A percentile compares a stretch with the other conserved stretches of the same genome.
Conservation (phyloP, 2,113 vertebrate genomes). For the Sphyrna mokarran region DNA sequence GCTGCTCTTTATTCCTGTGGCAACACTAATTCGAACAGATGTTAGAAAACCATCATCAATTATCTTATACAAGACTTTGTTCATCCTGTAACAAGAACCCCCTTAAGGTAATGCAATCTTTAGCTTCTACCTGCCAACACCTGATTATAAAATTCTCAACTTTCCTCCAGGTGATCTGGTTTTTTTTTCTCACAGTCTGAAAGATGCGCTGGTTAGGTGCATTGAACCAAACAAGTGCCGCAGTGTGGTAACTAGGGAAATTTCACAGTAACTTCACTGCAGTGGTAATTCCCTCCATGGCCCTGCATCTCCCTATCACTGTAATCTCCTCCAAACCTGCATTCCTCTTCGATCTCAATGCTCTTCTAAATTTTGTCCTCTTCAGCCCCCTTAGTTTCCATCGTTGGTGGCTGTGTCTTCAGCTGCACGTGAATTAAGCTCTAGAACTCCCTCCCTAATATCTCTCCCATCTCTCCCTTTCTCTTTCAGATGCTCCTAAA, state of each 20-base stretch:
- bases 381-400: not conserved
- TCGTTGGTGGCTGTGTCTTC: not conserved
- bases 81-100: not conserved
- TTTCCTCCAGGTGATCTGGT: no score
- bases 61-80: not conserved
- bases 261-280: no score
- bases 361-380: not conserved
- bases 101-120: not conserved
- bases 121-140: not conserved
- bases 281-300: not conserved
- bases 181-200: no score
- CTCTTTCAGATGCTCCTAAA: not conserved
- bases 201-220: no score
- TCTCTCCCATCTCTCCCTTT: not conserved
- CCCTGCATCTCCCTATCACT: not conserved
- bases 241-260: no score
- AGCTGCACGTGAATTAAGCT: not conserved
- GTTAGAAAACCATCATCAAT: not conserved
- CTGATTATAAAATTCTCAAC: not conserved
- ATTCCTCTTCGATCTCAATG: not conserved
- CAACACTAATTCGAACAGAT: not conserved
- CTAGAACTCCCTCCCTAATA: not conserved
- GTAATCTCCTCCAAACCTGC: not conserved
- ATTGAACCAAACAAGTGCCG: no score
- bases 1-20: not conserved